Conservation (phyloP, 2,113 vertebrate genomes). For the Leptosomus discolor region DNA sequence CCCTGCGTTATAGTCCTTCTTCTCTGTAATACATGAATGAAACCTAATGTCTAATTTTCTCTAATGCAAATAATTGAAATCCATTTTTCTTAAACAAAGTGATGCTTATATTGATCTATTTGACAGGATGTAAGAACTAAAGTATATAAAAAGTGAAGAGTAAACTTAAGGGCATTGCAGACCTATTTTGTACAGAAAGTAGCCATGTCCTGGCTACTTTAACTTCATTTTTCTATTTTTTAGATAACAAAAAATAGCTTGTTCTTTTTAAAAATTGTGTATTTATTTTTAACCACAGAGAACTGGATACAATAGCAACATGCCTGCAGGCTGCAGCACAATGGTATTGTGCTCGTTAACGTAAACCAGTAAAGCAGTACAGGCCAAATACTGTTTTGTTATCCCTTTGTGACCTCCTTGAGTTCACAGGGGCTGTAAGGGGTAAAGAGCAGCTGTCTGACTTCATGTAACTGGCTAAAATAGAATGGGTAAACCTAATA, state of each 20-base stretch:
- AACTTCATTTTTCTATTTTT: not conserved
- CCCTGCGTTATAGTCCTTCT: not conserved
- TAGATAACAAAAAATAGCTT: not conserved
- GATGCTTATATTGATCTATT: not conserved
- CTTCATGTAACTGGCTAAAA: slow-evolving; percentile 3
- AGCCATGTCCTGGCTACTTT: not conserved
- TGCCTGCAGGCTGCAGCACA: not conserved
- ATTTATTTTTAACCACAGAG: not conserved
- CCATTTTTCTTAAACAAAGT: not conserved
- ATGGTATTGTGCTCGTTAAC: not conserved
- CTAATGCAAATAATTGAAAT: not conserved
- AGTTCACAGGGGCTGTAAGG: not conserved
- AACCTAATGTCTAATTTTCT: not conserved
- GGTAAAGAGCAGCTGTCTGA: not conserved
- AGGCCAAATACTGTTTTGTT: not conserved
- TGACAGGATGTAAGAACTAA: not conserved
- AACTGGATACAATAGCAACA: not conserved
- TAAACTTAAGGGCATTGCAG: not conserved
- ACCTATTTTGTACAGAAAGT: not conserved
- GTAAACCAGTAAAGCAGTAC: not conserved
- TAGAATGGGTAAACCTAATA: not conserved
- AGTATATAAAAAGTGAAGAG: not conserved
- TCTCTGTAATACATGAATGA: not conserved
- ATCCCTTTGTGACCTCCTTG: not conserved
- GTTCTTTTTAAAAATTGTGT: not conserved